Base-by-base conservation (phyloP, 2,113 vertebrate genomes). In the Fulica atra region DNA sequence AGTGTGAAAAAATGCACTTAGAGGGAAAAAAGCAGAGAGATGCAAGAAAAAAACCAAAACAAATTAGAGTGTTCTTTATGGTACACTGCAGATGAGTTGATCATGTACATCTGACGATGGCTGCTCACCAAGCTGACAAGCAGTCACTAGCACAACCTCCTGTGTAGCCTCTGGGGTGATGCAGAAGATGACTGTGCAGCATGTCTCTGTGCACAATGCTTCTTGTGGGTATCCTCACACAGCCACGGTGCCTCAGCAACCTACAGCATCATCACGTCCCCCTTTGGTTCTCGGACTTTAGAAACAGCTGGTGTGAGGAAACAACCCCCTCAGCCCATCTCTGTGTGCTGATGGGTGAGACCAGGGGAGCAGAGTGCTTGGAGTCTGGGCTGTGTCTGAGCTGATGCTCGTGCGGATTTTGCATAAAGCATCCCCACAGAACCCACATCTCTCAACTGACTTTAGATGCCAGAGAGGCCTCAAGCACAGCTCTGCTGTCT, bases 331-430 rank as follows among this genome's bases (percentile, higher is more conserved):
- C 0, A 1, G 44, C 9, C 46, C 42, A 64, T 0, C 51, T 59
- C 61, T 88, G 54, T 18, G 24, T 59, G 18, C 6, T 14, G 16
- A 33, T 2, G 31, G 17, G 11, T 35, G 6, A 79, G 16, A 3
- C 16, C 13, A 10, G n/a, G 21, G 16, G n/a, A 69, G 26, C 7
- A 17, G 13, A 40, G 31, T 0, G 1, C 19, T 11, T 29, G 28
- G 29, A 26, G 33, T 5, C 19, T 28, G 56, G 17, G 28, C 29
- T 1, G 1, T 35, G 44, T 9, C 16, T 0, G 0, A 64, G 28
- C 3, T 0, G 0, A 21, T 4, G 0, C 53, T 17, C n/a, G 60
- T 0, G 1, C 33, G 57, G 18, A 9, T 44, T 33, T 25, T 26
- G 4, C 13, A 38, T 15, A 21, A 80, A 69, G 23, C 25, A 46